Evolutionary conservation across 2,113 vertebrate genomes (phyloP).

Genomic region (Corynorhinus townsendii): DNA sequence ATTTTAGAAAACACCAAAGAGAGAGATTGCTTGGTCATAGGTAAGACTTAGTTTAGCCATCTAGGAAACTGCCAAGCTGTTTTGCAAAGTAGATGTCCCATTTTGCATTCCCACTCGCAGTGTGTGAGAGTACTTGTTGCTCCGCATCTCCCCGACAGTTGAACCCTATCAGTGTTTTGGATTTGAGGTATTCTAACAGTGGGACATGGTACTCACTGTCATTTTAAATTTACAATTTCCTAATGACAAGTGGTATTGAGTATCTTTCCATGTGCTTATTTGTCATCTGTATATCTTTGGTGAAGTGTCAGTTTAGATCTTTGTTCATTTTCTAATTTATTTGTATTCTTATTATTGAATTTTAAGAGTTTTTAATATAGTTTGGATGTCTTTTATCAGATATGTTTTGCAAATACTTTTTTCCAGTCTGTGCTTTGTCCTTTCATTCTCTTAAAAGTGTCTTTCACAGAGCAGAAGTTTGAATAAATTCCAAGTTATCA

Average conservation of each 20-base stretch:
- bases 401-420: neutral
- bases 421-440: neutral
- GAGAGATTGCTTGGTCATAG: neutral
- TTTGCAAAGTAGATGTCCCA: neutral
- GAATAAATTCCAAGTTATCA: neutral
- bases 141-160: neutral
- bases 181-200: neutral
- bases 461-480: neutral
- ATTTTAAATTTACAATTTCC: neutral
- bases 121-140: neutral
- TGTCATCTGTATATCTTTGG: neutral
- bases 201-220: neutral
- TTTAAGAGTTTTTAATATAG: neutral
- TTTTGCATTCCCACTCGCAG: neutral
- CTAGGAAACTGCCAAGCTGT: neutral
- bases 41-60: neutral
- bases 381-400: neutral
- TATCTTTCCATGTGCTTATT: neutral
- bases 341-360: neutral
- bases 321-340: neutral
- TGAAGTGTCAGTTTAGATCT: neutral
- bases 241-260: neutral
- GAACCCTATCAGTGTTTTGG: neutral
- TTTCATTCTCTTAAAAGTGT: neutral
- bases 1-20: neutral